Conservation (phyloP, 2,113 vertebrate species). For the Hippocampus guttulatus region DNA sequence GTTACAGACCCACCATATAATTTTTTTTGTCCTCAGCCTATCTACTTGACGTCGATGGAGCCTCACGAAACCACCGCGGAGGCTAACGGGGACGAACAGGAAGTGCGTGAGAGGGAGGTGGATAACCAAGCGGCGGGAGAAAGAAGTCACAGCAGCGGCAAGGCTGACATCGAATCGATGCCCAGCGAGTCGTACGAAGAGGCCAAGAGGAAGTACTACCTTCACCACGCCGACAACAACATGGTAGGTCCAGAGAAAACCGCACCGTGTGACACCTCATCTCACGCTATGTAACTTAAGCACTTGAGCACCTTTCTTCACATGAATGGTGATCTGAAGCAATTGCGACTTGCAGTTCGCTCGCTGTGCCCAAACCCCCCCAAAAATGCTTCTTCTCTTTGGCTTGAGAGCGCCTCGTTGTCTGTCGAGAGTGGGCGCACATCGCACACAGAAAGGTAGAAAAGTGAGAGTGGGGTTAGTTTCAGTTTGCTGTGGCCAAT, state of each 20-base stretch:
- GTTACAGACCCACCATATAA: not conserved
- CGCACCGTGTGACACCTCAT: not conserved
- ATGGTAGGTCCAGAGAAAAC: conserved; percentile 67
- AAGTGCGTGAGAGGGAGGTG: not conserved
- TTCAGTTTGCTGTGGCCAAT: too few species aligned
- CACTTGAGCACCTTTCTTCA: too few species aligned
- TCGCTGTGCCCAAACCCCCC: too few species aligned
- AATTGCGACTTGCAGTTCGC: too few species aligned
- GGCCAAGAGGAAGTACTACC: conserved; percentile 72
- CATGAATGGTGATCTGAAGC: too few species aligned
- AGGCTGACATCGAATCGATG: not conserved
- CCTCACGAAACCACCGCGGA: conserved; percentile 34
- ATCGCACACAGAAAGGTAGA: too few species aligned
- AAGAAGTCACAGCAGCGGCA: not conserved
- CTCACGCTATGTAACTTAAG: not conserved
- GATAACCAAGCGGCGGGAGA: conserved; percentile 2
- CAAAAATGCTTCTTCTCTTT: too few species aligned
- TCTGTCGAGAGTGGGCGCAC: too few species aligned
- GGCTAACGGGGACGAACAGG: conserved; percentile 4
- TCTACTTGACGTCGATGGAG: conserved; percentile 80
- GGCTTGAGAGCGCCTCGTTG: too few species aligned
- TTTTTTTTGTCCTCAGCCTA: conserved; percentile 65
- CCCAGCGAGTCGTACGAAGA: conserved; percentile 73
- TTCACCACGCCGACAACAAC: conserved; percentile 79
- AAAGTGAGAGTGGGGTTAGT: too few species aligned